These are phyloP conservation scores for Recurvirostra avosetta DNA, from an alignment of 2,113 vertebrate genomes.

Conservation along the genomic window DNA sequence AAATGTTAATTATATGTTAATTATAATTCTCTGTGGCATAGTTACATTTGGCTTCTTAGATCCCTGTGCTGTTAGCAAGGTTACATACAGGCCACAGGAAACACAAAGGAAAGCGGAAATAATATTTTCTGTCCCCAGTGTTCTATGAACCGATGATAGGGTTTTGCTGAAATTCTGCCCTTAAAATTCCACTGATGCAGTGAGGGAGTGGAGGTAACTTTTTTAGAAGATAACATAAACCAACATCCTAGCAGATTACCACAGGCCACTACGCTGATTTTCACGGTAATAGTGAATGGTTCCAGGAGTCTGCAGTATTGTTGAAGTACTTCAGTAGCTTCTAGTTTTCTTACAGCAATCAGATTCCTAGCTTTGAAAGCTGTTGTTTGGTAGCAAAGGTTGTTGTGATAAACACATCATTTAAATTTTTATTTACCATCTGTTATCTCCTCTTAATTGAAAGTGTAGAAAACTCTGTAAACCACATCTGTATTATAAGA, in stretches of 20 bases:
- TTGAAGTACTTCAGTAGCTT: background rate
- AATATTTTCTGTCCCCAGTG: background rate
- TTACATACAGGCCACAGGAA: slow-evolving; percentile 6
- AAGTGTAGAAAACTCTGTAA: background rate
- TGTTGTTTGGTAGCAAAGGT: background rate
- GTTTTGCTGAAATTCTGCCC: background rate
- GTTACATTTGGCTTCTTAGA: slow-evolving; percentile 18
- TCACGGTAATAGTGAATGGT: background rate
- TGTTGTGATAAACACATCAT: background rate
- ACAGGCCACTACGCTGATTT: background rate
- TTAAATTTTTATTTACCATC: slow-evolving; percentile 41
- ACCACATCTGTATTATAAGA: slow-evolving; percentile 16
- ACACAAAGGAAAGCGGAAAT: background rate
- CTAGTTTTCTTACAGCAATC: background rate
- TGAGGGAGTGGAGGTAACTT: background rate
- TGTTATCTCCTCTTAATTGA: slow-evolving; percentile 7
- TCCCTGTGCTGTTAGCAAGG: background rate
- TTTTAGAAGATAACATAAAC: background rate
- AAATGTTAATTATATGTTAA: background rate
- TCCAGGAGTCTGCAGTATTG: background rate
- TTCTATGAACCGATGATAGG: background rate
- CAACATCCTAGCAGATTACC: background rate
- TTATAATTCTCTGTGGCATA: background rate
- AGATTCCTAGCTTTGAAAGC: background rate
- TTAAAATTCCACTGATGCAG: background rate